Base-by-base conservation (phyloP, 2,888 invertebrate genomes). In the Diadromus collaris region DNA sequence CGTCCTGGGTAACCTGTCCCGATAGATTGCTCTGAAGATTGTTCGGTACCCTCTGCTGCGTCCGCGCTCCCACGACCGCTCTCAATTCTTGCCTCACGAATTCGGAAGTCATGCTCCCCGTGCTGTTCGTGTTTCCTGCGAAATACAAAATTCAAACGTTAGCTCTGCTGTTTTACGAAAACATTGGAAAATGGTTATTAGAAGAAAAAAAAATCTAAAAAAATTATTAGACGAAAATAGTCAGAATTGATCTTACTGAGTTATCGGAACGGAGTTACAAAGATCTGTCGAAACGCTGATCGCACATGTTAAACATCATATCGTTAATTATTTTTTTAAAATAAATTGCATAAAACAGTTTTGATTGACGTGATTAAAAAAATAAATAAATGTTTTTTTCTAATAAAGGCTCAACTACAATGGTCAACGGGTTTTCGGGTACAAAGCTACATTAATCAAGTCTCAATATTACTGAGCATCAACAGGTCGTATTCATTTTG, bases 51-150 rank as follows among this genome's bases (percentile, higher is more conserved):
- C 90, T 91, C 85, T 89, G 90, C 74, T 90, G 91, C 46, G 96
- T 95, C 87, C 97, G 94, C 71, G 96, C 97, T 83, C 96, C 97
- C 78, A 98, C 97, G 81, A 96, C 95, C 64, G 97, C 97, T 85
- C 97, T 94, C 87, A 98, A 92, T 92, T 97, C 97, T 92, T 98
- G 97, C 88, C 97, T 94, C 85, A 98, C 97, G 92, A 95, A 97
- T 92, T 97, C 97, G 67, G 97, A 96, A 78, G 95, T 94, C 90
- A 93, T 94, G 88, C 93, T 93, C 87, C 92, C 93, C 83, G 91
- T 90, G 87, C 91, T 93, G 83, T 89, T 92, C 78, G 91, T 91
- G 70, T 89, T 91, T 86, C 93, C 94, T 92, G 92, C 91, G 83
- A 81, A 90, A 86, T 88, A 88, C 84, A 85, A 76, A 85, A 86